Conservation (phyloP, 2,113 vertebrate species). For the Plotosus lineatus region DNA sequence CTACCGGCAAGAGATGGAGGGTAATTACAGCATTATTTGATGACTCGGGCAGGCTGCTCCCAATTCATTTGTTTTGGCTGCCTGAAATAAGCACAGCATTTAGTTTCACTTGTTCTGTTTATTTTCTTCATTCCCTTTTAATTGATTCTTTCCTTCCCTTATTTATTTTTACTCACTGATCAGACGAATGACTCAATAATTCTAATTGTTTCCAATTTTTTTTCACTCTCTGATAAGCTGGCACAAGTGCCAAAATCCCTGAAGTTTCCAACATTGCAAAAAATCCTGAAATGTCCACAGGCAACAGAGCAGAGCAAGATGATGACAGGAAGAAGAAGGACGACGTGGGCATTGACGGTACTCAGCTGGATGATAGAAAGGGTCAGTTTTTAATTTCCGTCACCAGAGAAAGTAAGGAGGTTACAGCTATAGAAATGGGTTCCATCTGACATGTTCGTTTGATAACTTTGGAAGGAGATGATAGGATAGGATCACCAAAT, state of each 20-base stretch:
- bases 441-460: no score
- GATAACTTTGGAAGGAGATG: no score
- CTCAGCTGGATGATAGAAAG: constrained; percentile 54
- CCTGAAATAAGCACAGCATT: neutral
- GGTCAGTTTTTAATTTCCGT: constrained; percentile 52
- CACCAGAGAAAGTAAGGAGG: no score
- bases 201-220: neutral
- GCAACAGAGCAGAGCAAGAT: constrained; percentile 33
- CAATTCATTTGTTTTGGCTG: neutral
- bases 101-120: constrained; percentile 1
- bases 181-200: neutral
- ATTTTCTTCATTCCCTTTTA: neutral
- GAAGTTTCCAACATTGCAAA: neutral
- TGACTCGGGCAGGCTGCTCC: neutral
- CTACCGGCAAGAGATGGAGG: constrained; percentile 80
- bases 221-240: constrained; percentile 58
- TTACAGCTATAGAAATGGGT: no score
- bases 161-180: neutral
- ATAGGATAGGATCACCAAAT: no score
- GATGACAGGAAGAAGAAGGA: constrained; percentile 62
- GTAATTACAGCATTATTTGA: constrained; percentile 55
- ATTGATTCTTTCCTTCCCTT: constrained; percentile 11
- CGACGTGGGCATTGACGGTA: constrained; percentile 50
- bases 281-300: neutral
- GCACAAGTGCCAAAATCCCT: constrained; percentile 64